Percentiles rank a stretch among this genome's conserved stretches.
phyloP scores from a whole-genome alignment of 2,113 vertebrate genomes.

The Dipodomys ordii region DNA sequence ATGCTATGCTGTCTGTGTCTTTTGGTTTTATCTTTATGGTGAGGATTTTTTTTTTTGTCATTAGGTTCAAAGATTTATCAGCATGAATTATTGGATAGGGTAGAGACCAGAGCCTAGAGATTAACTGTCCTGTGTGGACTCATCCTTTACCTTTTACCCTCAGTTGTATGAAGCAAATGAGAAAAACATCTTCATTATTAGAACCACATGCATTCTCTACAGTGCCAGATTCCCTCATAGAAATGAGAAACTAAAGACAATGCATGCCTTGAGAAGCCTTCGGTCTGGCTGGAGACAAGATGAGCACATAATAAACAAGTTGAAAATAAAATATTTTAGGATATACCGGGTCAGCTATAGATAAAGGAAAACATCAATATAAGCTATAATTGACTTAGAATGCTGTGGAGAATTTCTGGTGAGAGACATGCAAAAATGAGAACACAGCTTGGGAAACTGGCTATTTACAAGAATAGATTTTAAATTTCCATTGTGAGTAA shows the following conservation, averaged over 20 bases:
- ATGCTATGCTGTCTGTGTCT: neutral
- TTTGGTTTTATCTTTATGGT: neutral
- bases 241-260: neutral
- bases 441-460: neutral
- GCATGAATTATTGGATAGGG: neutral
- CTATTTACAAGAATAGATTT: neutral
- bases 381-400: neutral
- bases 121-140: slow-evolving; percentile 3
- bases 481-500: neutral
- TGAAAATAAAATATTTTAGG: slow-evolving; percentile 19
- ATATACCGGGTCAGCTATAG: neutral
- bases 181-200: slow-evolving; percentile 22
- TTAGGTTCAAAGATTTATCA: neutral
- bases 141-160: slow-evolving; percentile 31
- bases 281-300: neutral
- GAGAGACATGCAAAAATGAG: neutral
- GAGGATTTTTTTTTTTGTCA: slow-evolving; percentile 18
- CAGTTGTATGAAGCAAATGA: slow-evolving; percentile 23
- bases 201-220: neutral
- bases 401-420: neutral
- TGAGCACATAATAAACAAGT: neutral
- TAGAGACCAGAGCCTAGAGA: neutral
- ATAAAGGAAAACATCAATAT: neutral
- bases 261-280: neutral
- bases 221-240: neutral